A percentile compares a stretch with the other conserved stretches of the same genome.
These are phyloP conservation scores for Oxyura jamaicensis DNA, from an alignment of 2,113 vertebrate genomes.

Conservation along the genomic window DNA sequence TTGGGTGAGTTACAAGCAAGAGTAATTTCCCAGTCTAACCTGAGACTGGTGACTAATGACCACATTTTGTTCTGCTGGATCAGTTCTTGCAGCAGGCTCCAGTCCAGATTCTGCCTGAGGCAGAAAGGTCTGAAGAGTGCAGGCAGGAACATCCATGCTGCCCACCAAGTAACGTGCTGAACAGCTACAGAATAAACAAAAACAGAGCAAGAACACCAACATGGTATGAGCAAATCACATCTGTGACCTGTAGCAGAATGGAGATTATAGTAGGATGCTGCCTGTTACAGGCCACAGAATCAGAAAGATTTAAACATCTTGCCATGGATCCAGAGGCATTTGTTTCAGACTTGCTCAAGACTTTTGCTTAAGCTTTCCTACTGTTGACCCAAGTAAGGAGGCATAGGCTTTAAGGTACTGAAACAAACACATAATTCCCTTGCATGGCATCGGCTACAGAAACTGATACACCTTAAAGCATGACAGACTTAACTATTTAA, in stretches of 20 bases:
- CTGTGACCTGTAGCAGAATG: neutral
- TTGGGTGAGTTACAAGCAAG: neutral
- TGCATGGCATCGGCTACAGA: neutral
- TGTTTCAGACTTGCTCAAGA: neutral
- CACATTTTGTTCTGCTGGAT: neutral
- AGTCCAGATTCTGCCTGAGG: neutral
- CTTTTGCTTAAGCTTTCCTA: neutral
- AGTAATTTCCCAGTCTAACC: neutral
- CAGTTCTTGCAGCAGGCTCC: neutral
- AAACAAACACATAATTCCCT: neutral
- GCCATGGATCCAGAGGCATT: neutral
- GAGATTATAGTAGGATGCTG: neutral
- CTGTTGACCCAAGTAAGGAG: neutral
- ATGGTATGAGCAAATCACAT: neutral
- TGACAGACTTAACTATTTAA: neutral
- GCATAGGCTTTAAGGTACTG: accelerated
- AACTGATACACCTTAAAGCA: neutral
- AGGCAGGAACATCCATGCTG: neutral
- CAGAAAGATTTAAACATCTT: neutral
- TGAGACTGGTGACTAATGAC: neutral
- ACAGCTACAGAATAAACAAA: neutral
- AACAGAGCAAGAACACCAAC: neutral
- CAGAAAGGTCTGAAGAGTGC: neutral
- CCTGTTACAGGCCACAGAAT: neutral
- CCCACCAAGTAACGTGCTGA: neutral